Conservation (phyloP, 2,888 invertebrate species). For the Dasysyrphus tricinctus region DNA sequence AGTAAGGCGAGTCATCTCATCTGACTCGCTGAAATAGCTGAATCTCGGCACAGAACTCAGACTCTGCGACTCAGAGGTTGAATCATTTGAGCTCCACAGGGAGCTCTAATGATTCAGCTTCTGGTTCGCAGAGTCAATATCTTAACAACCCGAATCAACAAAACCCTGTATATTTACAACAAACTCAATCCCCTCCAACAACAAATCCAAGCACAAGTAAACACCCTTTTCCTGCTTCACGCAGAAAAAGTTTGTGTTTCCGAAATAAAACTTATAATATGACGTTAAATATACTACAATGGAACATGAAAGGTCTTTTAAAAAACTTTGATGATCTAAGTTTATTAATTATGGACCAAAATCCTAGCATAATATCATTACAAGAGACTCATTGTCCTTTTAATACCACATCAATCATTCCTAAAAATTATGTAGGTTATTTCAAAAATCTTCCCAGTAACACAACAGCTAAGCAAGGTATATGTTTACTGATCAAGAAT, state of each 20-base stretch:
- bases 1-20: too few species aligned
- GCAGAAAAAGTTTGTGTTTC: constrained; percentile 6
- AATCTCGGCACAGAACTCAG: too few species aligned
- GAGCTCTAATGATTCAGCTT: constrained; percentile 7
- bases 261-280: neutral
- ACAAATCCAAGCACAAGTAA: neutral
- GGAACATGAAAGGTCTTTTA: too few species aligned
- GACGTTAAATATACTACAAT: constrained; percentile 1
- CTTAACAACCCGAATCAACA: neutral
- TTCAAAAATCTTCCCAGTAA: constrained; percentile 31
- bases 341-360: constrained; percentile 23
- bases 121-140: neutral
- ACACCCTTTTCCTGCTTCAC: constrained; percentile 3
- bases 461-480: constrained; percentile 33
- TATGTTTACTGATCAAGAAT: constrained; percentile 23
- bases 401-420: neutral
- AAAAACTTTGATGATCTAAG: too few species aligned
- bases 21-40: too few species aligned
- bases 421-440: too few species aligned
- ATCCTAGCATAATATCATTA: constrained; percentile 24
- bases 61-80: neutral
- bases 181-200: neutral
- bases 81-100: too few species aligned
- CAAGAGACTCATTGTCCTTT: constrained; percentile 33
- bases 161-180: neutral